Evolutionary conservation across 2,113 vertebrate species (phyloP), one percentile per base, ranked within the genome.

Genomic region (Cyprinus carpio): DNA sequence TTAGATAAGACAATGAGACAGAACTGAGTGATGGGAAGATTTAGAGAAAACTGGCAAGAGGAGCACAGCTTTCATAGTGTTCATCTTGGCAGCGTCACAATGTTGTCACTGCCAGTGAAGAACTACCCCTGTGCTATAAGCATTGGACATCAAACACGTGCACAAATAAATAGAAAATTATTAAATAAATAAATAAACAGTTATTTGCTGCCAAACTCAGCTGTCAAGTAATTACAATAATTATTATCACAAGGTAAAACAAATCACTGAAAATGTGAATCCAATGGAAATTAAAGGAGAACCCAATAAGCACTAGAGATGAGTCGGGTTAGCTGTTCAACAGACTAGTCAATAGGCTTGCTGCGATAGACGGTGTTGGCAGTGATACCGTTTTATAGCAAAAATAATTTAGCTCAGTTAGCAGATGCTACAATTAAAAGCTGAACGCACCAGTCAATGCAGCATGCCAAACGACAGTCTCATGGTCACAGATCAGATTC

Each of bases 11-110:
- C 79, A 69, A 81, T 51, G 49, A 49, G 60, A 67, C 40, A 49
- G 40, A 67, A 69, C 31, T 69, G 62, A 51, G 43, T 65, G 79
- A 51, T 49, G 79, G 79, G 62, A 67, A 69, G 62, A 67, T 67
- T 81, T 67, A 23, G 16, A 27, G 43, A 69, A 49, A 81, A 81
- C 56, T 43, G 40, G 62, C 79, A 81, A 69, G 16, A 69, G 23
- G 34, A 80, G 34, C 13, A 2, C 23, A 23, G 34, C 37, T 80
- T 80, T 64, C n/a, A 60, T 27, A 62, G 54, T 43, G 20, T 25
- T 27, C 8, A 40, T n/a, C 9, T 25, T 65, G 79, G 3, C 72
- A 49, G 46, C n/a, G 12, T 13, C 15, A 60, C 51, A 77, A 75
- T 75, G 20, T 43, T 27, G 72, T 54, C 54, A 79, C 23, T 16